A percentile compares a stretch with the other conserved stretches of the same genome.
phyloP scores from a whole-genome alignment of 2,797 vertebrate species.

The Carapus acus region DNA sequence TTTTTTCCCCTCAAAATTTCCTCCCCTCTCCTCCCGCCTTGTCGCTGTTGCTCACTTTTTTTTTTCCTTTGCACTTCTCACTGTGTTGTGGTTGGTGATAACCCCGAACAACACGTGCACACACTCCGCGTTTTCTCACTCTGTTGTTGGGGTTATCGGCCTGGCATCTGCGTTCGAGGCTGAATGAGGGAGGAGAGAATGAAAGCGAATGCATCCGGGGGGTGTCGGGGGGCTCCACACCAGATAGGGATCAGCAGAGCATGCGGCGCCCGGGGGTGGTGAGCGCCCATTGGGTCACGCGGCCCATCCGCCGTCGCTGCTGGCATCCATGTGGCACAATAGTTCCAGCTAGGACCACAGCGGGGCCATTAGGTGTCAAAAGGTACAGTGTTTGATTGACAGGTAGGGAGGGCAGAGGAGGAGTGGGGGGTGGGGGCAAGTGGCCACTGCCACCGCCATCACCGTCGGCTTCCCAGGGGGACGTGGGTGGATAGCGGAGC shows the following conservation, averaged over 20 bases:
- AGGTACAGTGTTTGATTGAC: conserved; percentile 71
- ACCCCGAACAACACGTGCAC: conserved; percentile 16
- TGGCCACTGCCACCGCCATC: conserved; percentile 66
- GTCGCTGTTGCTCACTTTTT: conserved; percentile 25
- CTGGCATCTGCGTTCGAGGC: conserved; percentile 65
- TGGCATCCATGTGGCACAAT: conserved; percentile 22
- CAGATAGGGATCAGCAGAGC: conserved; percentile 76
- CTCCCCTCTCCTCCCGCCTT: conserved; percentile 15
- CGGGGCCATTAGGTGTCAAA: conserved; percentile 62
- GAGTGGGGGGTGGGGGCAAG: conserved; percentile 32
- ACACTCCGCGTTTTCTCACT: conserved; percentile 21
- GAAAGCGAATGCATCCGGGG: conserved; percentile 19
- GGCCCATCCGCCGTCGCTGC: conserved; percentile 12
- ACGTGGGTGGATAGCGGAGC: conserved; percentile 66
- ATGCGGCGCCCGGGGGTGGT: conserved; percentile 52
- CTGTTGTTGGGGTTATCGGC: conserved; percentile 39
- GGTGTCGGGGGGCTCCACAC: conserved; percentile 12
- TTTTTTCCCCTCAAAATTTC: conserved; percentile 34
- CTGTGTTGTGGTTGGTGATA: conserved; percentile 10
- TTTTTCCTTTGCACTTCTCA: conserved; percentile 14
- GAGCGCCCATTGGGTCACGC: conserved; percentile 29
- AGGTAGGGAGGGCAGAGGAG: conserved; percentile 62
- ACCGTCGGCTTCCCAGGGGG: conserved; percentile 74
- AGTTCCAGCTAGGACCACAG: conserved; percentile 41
- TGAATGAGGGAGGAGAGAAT: conserved; percentile 57